A percentile compares a stretch with the other conserved stretches of the same genome.
Conservation (phyloP, 2,113 vertebrate species). For the Microtus oregoni region DNA sequence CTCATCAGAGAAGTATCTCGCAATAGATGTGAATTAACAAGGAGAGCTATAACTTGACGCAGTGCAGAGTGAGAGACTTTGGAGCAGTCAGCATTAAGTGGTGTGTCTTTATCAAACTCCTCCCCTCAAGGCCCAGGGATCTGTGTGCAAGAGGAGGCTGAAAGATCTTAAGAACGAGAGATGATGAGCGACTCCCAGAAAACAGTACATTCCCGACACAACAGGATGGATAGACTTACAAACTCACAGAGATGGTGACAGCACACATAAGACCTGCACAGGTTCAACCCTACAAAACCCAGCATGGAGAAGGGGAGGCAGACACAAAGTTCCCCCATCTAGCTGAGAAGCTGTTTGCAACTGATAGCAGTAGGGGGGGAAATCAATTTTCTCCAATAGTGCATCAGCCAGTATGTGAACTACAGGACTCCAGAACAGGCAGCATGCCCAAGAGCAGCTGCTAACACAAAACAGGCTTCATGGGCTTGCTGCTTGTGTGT, state of each 20-base stretch:
- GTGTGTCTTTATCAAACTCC: background rate
- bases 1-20: background rate
- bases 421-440: background rate
- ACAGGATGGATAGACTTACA: background rate
- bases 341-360: background rate
- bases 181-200: background rate
- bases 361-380: background rate
- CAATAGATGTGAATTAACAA: background rate
- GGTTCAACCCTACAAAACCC: background rate
- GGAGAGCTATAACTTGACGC: background rate
- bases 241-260: background rate
- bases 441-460: background rate
- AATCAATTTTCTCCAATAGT: background rate
- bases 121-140: background rate
- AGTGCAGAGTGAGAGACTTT: background rate
- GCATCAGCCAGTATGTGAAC: background rate
- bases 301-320: background rate
- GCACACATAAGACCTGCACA: background rate
- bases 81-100: background rate
- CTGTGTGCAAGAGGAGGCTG: background rate
- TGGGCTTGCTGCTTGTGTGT: background rate
- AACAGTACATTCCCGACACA: background rate
- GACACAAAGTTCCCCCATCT: background rate
- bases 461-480: background rate
- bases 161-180: background rate